A percentile compares a stretch with the other conserved stretches of the same genome.
These are phyloP conservation scores for Molossus molossus DNA, from an alignment of 2,797 vertebrate genomes.

Conservation along the genomic window DNA sequence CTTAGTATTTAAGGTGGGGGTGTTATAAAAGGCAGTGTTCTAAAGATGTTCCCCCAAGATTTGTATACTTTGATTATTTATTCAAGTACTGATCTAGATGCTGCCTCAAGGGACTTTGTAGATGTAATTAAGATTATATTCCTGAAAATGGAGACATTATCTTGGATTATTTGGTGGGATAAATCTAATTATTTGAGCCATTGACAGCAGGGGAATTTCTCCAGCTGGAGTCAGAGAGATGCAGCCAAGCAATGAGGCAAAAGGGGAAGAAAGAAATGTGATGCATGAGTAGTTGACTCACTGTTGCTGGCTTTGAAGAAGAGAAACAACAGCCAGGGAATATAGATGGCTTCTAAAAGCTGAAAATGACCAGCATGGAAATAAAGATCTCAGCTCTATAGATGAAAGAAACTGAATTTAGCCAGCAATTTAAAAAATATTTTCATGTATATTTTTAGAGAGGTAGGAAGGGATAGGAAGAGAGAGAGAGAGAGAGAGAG, in stretches of 20 bases:
- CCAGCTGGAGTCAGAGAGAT: not conserved
- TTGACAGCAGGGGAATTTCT: not conserved
- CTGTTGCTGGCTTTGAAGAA: not conserved
- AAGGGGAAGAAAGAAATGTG: not conserved
- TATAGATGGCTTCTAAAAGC: not conserved
- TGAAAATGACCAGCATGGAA: slow-evolving; percentile 42
- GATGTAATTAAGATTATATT: not conserved
- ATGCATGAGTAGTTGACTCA: not conserved
- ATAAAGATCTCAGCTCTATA: not conserved
- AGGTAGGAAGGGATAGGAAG: too few species aligned
- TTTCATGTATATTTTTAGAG: too few species aligned
- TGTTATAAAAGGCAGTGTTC: not conserved
- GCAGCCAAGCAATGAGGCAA: not conserved
- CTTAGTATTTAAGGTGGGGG: not conserved
- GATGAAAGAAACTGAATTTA: not conserved
- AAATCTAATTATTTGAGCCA: not conserved
- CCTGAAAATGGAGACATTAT: slow-evolving; percentile 8
- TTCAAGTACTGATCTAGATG: not conserved
- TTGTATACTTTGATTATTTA: not conserved
- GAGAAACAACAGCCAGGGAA: not conserved
- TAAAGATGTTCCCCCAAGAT: not conserved
- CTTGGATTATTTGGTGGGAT: not conserved
- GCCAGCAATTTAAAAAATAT: not conserved
- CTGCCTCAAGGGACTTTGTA: not conserved
- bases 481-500: too few species aligned